A percentile compares a stretch with the other conserved stretches of the same genome.
Evolutionary conservation across 92 coral and sea anemone genomes (phyloP).

Genomic region (Phymanthus crucifer): DNA sequence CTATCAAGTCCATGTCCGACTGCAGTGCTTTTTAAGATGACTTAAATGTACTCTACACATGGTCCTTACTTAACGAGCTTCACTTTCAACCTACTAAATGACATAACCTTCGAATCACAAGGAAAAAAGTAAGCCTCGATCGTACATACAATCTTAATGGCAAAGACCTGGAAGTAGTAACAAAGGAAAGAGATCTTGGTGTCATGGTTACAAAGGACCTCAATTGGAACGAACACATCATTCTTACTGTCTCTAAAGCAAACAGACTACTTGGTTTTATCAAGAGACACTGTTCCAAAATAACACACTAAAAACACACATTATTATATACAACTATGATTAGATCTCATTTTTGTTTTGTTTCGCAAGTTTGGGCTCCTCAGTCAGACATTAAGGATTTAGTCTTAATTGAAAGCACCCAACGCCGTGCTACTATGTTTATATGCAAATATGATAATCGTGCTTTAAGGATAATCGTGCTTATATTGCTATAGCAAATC

Average conservation of each 20-base stretch:
- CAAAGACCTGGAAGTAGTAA: background rate
- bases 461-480: background rate
- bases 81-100: constrained; percentile 51
- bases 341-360: too few species aligned
- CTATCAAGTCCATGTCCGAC: constrained; percentile 31
- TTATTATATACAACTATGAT: too few species aligned
- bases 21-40: constrained; percentile 32
- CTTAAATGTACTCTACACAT: constrained; percentile 35
- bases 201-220: background rate
- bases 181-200: background rate
- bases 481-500: background rate
- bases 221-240: background rate
- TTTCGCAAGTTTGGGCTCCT: too few species aligned
- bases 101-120: constrained; percentile 32
- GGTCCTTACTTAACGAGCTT: constrained; percentile 46
- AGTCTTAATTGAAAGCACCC: too few species aligned
- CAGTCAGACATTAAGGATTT: too few species aligned
- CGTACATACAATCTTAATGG: background rate
- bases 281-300: too few species aligned
- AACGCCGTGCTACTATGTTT: background rate
- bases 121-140: constrained; percentile 21
- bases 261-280: too few species aligned
- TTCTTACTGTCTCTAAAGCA: too few species aligned
- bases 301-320: too few species aligned
- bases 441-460: background rate